Evolutionary conservation across 1,140 invertebrate genomes (phyloP).

Genomic region (Drosophila seguyi): DNA sequence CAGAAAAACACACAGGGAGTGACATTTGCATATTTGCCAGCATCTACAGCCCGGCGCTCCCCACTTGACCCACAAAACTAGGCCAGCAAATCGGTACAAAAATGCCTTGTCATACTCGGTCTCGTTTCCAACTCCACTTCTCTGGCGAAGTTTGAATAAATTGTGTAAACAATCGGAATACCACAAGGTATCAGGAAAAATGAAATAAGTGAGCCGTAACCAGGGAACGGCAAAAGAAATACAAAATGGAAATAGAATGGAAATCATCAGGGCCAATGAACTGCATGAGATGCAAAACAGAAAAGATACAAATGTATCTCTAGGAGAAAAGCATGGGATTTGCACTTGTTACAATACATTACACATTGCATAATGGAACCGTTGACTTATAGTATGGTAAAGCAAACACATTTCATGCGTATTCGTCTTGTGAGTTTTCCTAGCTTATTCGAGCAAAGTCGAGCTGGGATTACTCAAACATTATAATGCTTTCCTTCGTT

Average conservation of each 20-base stretch:
- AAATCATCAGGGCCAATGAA: conserved; percentile 62
- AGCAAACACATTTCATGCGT: conserved; percentile 2
- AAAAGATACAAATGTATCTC: conserved; percentile 39
- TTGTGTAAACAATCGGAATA: conserved; percentile 65
- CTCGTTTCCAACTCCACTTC: conserved; percentile 15
- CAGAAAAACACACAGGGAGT: not conserved
- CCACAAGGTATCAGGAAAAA: conserved; percentile 59
- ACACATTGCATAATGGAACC: conserved; percentile 27
- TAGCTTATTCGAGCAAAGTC: not conserved
- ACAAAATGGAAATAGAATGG: conserved; percentile 31
- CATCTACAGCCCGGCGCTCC: not conserved
- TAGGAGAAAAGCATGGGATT: not conserved
- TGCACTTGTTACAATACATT: conserved; percentile 32
- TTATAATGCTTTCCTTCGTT: not conserved
- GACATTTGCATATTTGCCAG: conserved; percentile 23
- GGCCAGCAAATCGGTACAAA: conserved; percentile 59
- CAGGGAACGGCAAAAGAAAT: conserved; percentile 13
- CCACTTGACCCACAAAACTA: conserved; percentile 69
- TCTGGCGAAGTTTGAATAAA: conserved; percentile 54
- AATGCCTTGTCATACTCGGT: conserved; percentile 53
- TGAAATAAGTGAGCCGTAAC: conserved; percentile 72
- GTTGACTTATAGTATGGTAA: conserved; percentile 8
- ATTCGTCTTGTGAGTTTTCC: not conserved
- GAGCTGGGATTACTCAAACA: not conserved
- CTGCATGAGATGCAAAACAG: conserved; percentile 48